A percentile compares a stretch with the other conserved stretches of the same genome.
These are phyloP conservation scores for Triplophysa rosa DNA, from an alignment of 2,113 vertebrate genomes.

Conservation along the genomic window DNA sequence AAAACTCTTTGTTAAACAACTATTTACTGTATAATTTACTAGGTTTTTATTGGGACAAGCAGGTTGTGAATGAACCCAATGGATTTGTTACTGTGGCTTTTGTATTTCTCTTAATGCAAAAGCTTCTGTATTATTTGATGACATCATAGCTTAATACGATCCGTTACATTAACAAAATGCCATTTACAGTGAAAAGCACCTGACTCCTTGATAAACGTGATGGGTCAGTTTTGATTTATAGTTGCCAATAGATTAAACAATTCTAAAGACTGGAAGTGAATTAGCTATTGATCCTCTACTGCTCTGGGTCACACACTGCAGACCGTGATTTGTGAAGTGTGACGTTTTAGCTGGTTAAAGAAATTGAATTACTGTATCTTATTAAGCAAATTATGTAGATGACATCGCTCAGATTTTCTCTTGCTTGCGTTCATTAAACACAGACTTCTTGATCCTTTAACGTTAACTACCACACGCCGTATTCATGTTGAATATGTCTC, in stretches of 20 bases:
- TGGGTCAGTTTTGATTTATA: constrained; percentile 49
- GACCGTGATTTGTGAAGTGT: constrained; percentile 45
- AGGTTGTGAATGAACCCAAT: neutral
- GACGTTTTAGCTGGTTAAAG: constrained; percentile 41
- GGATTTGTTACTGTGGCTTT: neutral
- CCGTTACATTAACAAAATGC: constrained; percentile 23
- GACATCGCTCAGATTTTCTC: neutral
- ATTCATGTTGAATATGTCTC: neutral
- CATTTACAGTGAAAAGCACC: constrained; percentile 40
- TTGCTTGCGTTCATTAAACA: neutral
- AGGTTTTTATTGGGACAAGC: neutral
- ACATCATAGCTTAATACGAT: constrained; percentile 26
- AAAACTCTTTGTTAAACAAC: neutral
- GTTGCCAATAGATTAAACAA: constrained; percentile 45
- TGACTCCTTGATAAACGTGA: constrained; percentile 37
- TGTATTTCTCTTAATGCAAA: neutral
- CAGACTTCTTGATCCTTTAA: neutral
- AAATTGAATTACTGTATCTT: constrained; percentile 41
- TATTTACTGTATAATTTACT: neutral
- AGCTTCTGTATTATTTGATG: neutral
- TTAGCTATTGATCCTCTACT: constrained; percentile 55
- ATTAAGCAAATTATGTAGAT: constrained; percentile 39
- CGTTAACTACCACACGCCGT: neutral
- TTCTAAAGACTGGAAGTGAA: constrained; percentile 55
- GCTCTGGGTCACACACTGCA: constrained; percentile 29